These are phyloP conservation scores for Drosophila dunni DNA, from an alignment of 1,140 invertebrate species.

Conservation along the genomic window DNA sequence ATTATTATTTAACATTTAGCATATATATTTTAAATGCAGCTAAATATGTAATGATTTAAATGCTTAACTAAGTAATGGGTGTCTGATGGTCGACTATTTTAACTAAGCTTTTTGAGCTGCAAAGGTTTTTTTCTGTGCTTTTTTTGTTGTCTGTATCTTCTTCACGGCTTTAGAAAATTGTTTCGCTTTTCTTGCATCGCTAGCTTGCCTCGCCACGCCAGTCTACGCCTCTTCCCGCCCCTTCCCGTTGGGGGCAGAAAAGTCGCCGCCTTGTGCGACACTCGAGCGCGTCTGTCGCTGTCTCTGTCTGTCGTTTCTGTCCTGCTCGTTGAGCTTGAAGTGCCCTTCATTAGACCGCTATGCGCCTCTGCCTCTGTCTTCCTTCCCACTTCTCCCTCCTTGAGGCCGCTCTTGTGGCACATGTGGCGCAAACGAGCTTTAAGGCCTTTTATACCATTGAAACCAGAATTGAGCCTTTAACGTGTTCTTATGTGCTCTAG, in stretches of 20 bases:
- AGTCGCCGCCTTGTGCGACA: conserved; percentile 27
- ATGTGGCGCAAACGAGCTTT: conserved; percentile 30
- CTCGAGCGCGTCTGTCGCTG: not conserved
- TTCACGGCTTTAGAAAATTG: conserved; percentile 24
- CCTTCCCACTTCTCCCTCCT: not conserved
- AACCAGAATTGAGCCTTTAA: conserved; percentile 57
- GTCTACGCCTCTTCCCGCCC: not conserved
- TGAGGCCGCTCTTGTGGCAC: not conserved
- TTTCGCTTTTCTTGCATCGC: conserved; percentile 24
- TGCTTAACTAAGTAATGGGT: no score
- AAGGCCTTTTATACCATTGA: conserved; percentile 7
- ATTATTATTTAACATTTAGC: no score
- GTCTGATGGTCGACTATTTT: no score
- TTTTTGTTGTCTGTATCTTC: conserved; percentile 15
- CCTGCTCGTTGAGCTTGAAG: conserved; percentile 54
- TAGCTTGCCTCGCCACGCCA: conserved; percentile 11
- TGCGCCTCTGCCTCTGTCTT: not conserved
- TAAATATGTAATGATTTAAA: no score
- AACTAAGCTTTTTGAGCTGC: not conserved
- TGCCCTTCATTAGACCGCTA: conserved; percentile 75
- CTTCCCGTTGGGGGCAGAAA: conserved; percentile 21
- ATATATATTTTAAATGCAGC: no score
- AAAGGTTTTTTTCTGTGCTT: not conserved
- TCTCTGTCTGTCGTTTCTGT: not conserved
- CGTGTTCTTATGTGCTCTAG: conserved; percentile 66